These are phyloP conservation scores for Pseudococcus viburni DNA, from an alignment of 2,888 invertebrate genomes.

Conservation along the genomic window DNA sequence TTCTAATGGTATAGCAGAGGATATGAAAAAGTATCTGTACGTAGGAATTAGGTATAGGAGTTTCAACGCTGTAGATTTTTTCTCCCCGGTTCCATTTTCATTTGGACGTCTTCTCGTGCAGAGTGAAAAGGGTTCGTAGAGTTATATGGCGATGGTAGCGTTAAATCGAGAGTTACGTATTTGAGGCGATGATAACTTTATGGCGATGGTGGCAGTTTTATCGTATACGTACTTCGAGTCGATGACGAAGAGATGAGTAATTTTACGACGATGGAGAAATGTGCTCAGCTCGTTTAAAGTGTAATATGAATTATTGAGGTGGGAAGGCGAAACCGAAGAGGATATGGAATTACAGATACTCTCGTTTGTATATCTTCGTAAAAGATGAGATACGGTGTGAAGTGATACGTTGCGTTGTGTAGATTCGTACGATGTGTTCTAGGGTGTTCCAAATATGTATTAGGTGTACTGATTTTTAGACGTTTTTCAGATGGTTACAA, in stretches of 20 bases:
- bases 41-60: not conserved
- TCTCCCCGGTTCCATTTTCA: not conserved
- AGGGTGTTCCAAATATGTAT: not conserved
- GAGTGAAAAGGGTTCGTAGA: not conserved
- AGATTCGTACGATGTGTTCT: not conserved
- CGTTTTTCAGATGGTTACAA: not conserved
- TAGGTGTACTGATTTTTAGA: not conserved
- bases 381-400: not conserved
- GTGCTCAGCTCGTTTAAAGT: not conserved
- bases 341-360: not conserved
- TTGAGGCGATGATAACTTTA: slow-evolving; percentile 17
- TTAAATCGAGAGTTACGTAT: not conserved
- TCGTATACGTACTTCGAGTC: not conserved
- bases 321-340: not conserved
- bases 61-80: not conserved
- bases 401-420: not conserved
- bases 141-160: not conserved
- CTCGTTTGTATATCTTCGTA: no score
- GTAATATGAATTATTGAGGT: not conserved
- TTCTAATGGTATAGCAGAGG: not conserved
- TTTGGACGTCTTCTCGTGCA: not conserved
- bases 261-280: not conserved
- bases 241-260: slow-evolving; percentile 24
- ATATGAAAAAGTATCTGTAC: not conserved
- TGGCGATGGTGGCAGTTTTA: not conserved